phyloP scores from a whole-genome alignment of 2,797 vertebrate species.

The Enteromius mattozi region DNA sequence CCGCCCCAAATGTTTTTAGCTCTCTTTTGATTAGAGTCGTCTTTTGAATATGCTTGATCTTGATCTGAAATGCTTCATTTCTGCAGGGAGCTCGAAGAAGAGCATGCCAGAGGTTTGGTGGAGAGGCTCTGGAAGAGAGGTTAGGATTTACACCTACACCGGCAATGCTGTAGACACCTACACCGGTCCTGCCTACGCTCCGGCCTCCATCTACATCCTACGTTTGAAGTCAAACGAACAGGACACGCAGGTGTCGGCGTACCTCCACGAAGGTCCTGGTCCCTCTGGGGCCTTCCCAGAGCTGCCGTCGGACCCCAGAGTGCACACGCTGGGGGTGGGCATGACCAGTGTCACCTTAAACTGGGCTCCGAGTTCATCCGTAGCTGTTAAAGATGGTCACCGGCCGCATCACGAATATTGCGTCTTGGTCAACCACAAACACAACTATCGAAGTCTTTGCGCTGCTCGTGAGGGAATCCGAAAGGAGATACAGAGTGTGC shows the following conservation, averaged over 20 bases:
- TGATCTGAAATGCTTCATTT: constrained; percentile 35
- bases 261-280: constrained; percentile 77
- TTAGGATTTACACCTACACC: constrained; percentile 82
- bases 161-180: constrained; percentile 84
- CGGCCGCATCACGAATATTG: constrained; percentile 83
- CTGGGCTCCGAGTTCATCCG: constrained; percentile 85
- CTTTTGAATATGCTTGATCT: constrained; percentile 35
- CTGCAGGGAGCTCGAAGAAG: constrained; percentile 78
- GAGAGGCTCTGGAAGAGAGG: constrained; percentile 73
- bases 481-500: constrained; percentile 58
- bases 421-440: constrained; percentile 82
- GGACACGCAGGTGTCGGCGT: constrained; percentile 80
- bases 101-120: constrained; percentile 81
- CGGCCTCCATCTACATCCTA: constrained; percentile 82
- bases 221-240: constrained; percentile 81
- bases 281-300: constrained; percentile 79
- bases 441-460: constrained; percentile 87
- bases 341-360: constrained; percentile 87
- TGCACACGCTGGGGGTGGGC: constrained; percentile 81
- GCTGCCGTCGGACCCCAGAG: constrained; percentile 82
- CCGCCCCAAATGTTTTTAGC: constrained; percentile 14
- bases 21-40: constrained; percentile 41
- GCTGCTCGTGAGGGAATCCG: constrained; percentile 77
- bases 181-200: constrained; percentile 72
- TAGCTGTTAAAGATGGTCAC: constrained; percentile 25